phyloP scores from a whole-genome alignment of 2,888 invertebrate species.

The Epinotia demarniana region DNA sequence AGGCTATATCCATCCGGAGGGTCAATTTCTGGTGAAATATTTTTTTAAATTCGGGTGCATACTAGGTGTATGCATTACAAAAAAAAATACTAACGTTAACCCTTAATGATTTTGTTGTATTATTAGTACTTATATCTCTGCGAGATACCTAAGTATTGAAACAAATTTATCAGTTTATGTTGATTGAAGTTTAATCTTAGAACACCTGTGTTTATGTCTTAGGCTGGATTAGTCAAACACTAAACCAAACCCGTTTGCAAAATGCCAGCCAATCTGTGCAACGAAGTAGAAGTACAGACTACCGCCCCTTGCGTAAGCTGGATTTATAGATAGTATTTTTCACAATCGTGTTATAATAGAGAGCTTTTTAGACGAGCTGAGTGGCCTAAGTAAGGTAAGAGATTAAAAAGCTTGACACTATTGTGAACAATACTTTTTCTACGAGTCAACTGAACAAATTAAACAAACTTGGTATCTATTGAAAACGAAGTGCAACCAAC shows the following conservation, averaged over 20 bases:
- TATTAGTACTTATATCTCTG: background rate
- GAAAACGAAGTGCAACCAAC: too few species aligned
- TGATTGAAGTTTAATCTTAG: conserved; percentile 44
- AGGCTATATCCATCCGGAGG: background rate
- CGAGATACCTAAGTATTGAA: background rate
- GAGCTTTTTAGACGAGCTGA: too few species aligned
- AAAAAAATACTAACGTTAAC: too few species aligned
- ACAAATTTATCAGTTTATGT: conserved; percentile 21
- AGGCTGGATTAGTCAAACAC: conserved; percentile 53
- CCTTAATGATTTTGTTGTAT: too few species aligned
- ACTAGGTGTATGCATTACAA: too few species aligned
- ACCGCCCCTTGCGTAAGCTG: conserved; percentile 57
- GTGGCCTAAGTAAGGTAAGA: too few species aligned
- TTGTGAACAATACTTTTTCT: too few species aligned
- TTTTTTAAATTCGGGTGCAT: background rate
- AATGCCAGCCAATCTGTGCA: conserved; percentile 65
- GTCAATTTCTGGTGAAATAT: background rate
- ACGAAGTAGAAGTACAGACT: conserved; percentile 47
- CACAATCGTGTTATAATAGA: too few species aligned
- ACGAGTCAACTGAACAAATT: too few species aligned
- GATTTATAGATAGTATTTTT: too few species aligned
- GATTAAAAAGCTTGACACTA: too few species aligned
- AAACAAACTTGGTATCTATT: too few species aligned
- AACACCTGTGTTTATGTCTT: conserved; percentile 55
- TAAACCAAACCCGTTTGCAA: conserved; percentile 63